These are phyloP conservation scores for Cyanistes caeruleus DNA, from an alignment of 2,113 vertebrate species.

Conservation along the genomic window DNA sequence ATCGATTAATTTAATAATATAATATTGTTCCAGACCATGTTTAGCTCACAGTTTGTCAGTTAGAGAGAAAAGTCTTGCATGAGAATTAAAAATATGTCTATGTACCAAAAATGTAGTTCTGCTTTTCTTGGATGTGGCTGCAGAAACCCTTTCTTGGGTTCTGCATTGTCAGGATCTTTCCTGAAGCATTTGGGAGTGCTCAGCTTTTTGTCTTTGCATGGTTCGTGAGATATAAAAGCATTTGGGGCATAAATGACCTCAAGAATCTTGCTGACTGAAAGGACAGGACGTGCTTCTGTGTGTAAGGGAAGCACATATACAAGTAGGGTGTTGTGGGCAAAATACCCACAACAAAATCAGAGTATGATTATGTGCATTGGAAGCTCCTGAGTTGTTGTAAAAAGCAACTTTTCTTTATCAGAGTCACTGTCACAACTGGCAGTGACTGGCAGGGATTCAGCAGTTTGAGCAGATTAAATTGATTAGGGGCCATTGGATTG, in stretches of 20 bases:
- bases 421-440: neutral
- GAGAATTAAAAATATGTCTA: neutral
- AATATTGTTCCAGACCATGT: neutral
- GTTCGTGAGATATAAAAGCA: accelerated
- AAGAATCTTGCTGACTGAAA: neutral
- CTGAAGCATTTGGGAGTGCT: neutral
- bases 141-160: neutral
- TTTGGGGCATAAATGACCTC: neutral
- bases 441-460: neutral
- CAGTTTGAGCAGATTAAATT: neutral
- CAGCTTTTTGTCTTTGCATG: neutral
- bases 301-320: neutral
- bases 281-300: neutral
- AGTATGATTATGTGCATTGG: neutral
- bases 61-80: neutral
- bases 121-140: neutral
- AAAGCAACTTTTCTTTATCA: neutral
- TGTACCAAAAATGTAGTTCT: neutral
- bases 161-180: neutral
- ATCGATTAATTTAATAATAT: neutral
- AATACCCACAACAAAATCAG: neutral
- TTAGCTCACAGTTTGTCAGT: neutral
- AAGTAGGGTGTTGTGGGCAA: neutral
- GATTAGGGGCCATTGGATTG: neutral
- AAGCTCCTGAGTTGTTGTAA: neutral